Evolutionary conservation across 2,797 vertebrate species (phyloP).

Genomic region (Coregonus sp.): DNA sequence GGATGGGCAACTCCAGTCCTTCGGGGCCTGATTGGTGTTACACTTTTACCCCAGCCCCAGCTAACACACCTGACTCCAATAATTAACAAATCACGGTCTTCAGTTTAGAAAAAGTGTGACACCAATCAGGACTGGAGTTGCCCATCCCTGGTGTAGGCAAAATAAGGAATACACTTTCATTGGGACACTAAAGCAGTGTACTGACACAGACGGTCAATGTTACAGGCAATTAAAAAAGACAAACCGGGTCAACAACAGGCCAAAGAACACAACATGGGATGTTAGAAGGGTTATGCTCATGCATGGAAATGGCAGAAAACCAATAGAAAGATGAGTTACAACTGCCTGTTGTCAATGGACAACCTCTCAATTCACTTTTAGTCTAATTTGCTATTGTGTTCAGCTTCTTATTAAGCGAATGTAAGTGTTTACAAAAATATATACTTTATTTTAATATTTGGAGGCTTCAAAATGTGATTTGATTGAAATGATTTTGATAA

Average conservation of each 20-base stretch:
- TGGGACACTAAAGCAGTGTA: constrained; percentile 1
- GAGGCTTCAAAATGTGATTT: constrained; percentile 46
- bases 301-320: constrained; percentile 58
- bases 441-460: constrained; percentile 30
- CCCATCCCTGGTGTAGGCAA: neutral
- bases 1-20: too few species aligned
- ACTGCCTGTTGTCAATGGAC: constrained; percentile 83
- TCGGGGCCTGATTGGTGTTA: constrained; percentile 8
- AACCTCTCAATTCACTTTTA: constrained; percentile 25
- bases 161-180: constrained; percentile 32
- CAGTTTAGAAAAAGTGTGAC: neutral
- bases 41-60: too few species aligned
- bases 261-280: constrained; percentile 26
- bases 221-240: neutral
- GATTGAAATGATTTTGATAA: constrained; percentile 49
- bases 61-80: too few species aligned
- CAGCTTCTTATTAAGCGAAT: too few species aligned
- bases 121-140: neutral
- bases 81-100: too few species aligned
- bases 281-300: constrained; percentile 53
- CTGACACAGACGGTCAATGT: constrained; percentile 20
- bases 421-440: neutral
- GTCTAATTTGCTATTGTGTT: too few species aligned
- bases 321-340: constrained; percentile 42
- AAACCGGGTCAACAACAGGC: constrained; percentile 12